phyloP scores from a whole-genome alignment of 1,140 invertebrate genomes.

The Drosophila suzukii region DNA sequence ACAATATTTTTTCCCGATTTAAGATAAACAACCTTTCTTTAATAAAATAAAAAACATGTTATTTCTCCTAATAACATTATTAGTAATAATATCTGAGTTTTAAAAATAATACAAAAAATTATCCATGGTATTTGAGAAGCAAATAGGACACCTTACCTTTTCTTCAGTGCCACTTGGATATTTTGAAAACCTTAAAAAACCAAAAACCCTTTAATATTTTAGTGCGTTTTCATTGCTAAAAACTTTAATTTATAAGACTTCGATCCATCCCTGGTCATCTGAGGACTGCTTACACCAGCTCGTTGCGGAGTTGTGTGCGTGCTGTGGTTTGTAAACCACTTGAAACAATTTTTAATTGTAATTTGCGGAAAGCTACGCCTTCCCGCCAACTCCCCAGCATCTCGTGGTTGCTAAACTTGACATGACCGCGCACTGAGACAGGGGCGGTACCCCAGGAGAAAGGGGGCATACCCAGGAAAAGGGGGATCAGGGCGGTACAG shows the following conservation, averaged over 20 bases:
- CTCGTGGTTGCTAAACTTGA: slow-evolving; percentile 39
- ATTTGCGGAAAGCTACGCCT: slow-evolving; percentile 78
- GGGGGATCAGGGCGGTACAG: slow-evolving; percentile 11
- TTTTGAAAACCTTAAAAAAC: neutral
- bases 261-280: slow-evolving; percentile 30
- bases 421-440: slow-evolving; percentile 19
- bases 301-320: slow-evolving; percentile 57
- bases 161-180: no score
- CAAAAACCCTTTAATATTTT: neutral
- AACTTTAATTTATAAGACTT: neutral
- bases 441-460: slow-evolving; percentile 5
- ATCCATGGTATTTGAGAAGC: no score
- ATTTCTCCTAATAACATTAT: no score
- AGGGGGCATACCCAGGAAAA: neutral
- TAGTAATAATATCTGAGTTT: no score
- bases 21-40: no score
- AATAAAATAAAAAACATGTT: no score
- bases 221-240: neutral
- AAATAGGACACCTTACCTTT: no score
- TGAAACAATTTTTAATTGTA: slow-evolving; percentile 83
- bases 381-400: slow-evolving; percentile 13
- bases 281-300: slow-evolving; percentile 14
- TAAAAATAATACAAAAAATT: no score
- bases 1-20: no score
- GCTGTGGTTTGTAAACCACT: slow-evolving; percentile 79